phyloP scores from a whole-genome alignment of 2,888 invertebrate genomes.

The Cyclophora albipunctata region DNA sequence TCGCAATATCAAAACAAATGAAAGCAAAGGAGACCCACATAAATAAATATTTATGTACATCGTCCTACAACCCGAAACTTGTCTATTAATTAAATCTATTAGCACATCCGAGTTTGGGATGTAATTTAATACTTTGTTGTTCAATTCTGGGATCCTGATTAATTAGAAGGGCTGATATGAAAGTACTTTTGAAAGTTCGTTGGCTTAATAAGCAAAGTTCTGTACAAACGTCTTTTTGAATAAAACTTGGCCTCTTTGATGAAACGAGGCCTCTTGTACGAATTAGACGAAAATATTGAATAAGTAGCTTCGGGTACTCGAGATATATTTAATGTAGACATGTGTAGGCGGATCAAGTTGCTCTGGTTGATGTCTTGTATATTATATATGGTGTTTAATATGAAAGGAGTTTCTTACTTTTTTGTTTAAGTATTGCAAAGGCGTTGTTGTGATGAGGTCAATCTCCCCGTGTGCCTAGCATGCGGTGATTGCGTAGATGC shows the following conservation, averaged over 20 bases:
- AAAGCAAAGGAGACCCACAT: too few species aligned
- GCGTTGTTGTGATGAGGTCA: too few species aligned
- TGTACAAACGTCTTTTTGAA: slow-evolving; percentile 59
- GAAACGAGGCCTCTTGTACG: slow-evolving; percentile 32
- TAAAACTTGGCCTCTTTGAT: slow-evolving; percentile 56
- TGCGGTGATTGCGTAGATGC: too few species aligned
- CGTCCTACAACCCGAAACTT: slow-evolving; percentile 26
- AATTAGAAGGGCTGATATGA: slow-evolving; percentile 67
- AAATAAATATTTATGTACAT: slow-evolving; percentile 1
- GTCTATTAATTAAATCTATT: slow-evolving; percentile 51
- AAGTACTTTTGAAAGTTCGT: slow-evolving; percentile 49
- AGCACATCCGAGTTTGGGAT: slow-evolving; percentile 36
- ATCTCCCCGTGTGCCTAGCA: too few species aligned
- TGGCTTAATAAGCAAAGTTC: slow-evolving; percentile 65
- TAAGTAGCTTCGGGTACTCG: neutral
- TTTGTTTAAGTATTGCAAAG: too few species aligned
- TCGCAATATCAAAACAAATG: neutral
- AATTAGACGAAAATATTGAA: slow-evolving; percentile 34
- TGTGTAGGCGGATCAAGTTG: neutral
- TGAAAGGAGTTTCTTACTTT: too few species aligned
- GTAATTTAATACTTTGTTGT: slow-evolving; percentile 64
- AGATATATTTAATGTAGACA: neutral
- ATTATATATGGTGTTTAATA: too few species aligned
- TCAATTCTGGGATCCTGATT: slow-evolving; percentile 56
- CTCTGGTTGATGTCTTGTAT: too few species aligned